Evolutionary conservation across 2,113 vertebrate genomes (phyloP).

Genomic region (Hydrochoerus hydrochaeris): DNA sequence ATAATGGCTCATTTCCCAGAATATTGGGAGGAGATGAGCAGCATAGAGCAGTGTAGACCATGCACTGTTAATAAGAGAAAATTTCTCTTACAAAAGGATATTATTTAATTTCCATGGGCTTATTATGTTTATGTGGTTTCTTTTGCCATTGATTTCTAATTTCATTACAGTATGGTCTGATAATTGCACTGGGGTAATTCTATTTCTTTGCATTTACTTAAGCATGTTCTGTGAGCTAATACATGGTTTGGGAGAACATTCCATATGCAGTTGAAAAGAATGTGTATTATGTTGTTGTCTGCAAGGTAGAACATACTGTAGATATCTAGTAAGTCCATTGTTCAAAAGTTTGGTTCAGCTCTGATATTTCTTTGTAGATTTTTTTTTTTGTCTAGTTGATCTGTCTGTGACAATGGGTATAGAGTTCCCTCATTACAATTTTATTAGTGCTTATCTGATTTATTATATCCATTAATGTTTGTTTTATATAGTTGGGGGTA

Average conservation of each 20-base stretch:
- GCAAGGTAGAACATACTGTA: neutral
- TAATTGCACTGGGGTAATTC: neutral
- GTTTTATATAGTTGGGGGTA: neutral
- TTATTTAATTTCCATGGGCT: neutral
- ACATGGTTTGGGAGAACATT: neutral
- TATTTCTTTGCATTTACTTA: neutral
- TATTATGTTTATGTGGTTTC: neutral
- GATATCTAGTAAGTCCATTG: neutral
- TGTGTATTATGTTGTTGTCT: neutral
- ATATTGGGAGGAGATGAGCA: too few species aligned
- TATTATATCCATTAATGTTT: neutral
- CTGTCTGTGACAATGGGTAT: neutral
- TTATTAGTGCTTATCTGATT: neutral
- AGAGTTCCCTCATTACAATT: neutral
- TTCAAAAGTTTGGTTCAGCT: neutral
- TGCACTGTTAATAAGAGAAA: too few species aligned
- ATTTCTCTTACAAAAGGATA: too few species aligned
- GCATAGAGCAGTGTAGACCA: too few species aligned
- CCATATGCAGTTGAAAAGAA: neutral
- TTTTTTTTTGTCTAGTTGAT: neutral
- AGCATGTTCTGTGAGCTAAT: neutral
- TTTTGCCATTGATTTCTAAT: neutral
- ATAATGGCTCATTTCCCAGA: too few species aligned
- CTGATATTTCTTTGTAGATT: neutral
- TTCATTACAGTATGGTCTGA: neutral